Evolutionary conservation across 2,797 vertebrate species (phyloP), one percentile per base, ranked within the genome.

Genomic region (Microctenopoma stevenorrisi): DNA sequence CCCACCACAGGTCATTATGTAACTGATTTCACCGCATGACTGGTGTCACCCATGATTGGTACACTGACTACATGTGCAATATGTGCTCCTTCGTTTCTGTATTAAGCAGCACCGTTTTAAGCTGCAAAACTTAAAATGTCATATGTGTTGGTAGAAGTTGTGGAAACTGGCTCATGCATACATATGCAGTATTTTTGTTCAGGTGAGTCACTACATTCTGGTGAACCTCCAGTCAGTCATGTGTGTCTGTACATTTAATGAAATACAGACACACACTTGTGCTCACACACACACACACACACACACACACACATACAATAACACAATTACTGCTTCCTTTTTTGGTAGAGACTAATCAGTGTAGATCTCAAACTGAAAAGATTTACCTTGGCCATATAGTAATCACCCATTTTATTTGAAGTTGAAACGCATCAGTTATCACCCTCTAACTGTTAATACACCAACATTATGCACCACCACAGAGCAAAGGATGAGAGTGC

Each of bases 381-480:
- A 82, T 84, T 83, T 49, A 57, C 68, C 57, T 74, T 33, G 10
- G 53, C 53, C 44, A n/a, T 57, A 43, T 63, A 51, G 66, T 88
- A 78, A 83, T 83, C 48, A 88, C 65, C 54, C 59, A 72, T 75
- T 88, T 90, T 74, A 83, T 79, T 68, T 79, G 67, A 79, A 76
- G 78, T 70, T 64, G 56, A 81, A 84, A 79, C 22, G 49, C 75
- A 81, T 86, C 85, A 59, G 66, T 89, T 86, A 79, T 78, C 67
- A 54, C 30, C 59, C 73, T 42, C 66, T 73, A 84, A 82, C 47
- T 78, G 78, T 79, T 74, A 79, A 87, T 65, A 63, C 13, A n/a
- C 4, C 48, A 3, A 51, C 43, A 64, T 64, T 59, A 49, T 65
- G 54, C 35, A 64, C 56, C 72, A 49, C 47, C 64, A 25, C 33